Conservation (phyloP, 1,140 invertebrate species). For the Drosophila subpulchrella region DNA sequence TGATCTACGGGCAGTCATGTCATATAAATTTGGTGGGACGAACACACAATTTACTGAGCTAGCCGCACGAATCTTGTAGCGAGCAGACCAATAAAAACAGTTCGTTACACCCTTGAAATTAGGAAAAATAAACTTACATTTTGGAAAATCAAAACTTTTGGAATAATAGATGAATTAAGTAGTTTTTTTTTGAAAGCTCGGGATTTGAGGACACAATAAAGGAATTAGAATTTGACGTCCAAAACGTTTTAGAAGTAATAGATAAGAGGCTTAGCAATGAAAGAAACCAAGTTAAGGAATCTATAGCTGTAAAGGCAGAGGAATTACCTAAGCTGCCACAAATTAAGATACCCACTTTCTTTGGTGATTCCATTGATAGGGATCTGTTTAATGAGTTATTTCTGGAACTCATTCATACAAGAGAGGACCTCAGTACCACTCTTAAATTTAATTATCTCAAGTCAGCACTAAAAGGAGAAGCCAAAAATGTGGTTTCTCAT, state of each 20-base stretch:
- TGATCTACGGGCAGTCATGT: no score
- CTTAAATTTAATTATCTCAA: conserved; percentile 2
- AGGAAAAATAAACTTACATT: no score
- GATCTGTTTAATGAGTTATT: not conserved
- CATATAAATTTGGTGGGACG: no score
- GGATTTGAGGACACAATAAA: no score
- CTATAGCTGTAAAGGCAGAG: not conserved
- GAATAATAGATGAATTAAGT: no score
- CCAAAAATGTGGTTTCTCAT: not conserved
- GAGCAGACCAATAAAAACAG: no score
- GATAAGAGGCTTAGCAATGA: not conserved
- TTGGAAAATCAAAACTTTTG: no score
- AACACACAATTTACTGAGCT: no score
- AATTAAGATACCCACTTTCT: not conserved
- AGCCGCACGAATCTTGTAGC: no score
- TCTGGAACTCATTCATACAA: conserved; percentile 73
- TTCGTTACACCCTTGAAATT: no score
- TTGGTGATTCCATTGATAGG: not conserved
- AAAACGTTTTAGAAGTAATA: not conserved
- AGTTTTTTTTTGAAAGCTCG: no score
- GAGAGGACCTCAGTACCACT: not conserved
- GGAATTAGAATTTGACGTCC: not conserved
- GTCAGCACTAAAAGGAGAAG: not conserved
- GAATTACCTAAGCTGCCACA: not conserved
- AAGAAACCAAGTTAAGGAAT: not conserved